These are phyloP conservation scores for mouse (Mus musculus) DNA, from an alignment of 2,113 vertebrate species.

Conservation along the genomic window GRCm39 chr5:91100001-91100500, in stretches of 20 bases:
- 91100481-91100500: not conserved
- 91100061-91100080: not conserved
- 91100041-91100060: not conserved
- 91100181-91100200: not conserved
- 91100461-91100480: not conserved
- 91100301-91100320: not conserved
- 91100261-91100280: not conserved
- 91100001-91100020: not conserved
- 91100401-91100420: conserved; percentile 3
- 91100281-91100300: not conserved
- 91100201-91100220: not conserved
- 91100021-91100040: not conserved
- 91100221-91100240: not conserved
- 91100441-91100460: not conserved
- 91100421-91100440: not conserved
- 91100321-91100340: not conserved
- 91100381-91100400: not conserved
- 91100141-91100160: not conserved
- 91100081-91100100: not conserved
- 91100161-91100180: not conserved
- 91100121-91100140: not conserved
- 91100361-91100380: not conserved
- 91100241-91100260: not conserved
- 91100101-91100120: not conserved
- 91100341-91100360: not conserved